phyloP scores from a whole-genome alignment of 1,140 invertebrate genomes.

The Drepana arcuata region DNA sequence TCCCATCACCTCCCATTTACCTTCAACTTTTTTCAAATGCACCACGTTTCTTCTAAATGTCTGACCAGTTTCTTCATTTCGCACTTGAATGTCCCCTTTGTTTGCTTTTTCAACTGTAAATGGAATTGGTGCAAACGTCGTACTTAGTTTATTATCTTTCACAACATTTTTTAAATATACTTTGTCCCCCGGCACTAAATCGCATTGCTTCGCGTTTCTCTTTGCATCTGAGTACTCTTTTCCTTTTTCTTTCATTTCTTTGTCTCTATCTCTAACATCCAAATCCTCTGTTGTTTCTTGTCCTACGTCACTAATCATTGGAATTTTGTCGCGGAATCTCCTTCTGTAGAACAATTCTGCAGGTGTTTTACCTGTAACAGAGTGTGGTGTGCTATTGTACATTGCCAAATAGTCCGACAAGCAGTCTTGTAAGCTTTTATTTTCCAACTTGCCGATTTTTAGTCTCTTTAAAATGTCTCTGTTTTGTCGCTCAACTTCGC shows the following conservation, averaged over 20 bases:
- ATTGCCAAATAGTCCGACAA: constrained; percentile 15
- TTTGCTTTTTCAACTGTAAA: constrained; percentile 6
- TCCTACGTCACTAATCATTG: constrained; percentile 2
- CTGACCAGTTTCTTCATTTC: constrained; percentile 9
- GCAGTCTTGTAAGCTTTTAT: constrained; percentile 12
- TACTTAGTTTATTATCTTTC: constrained; percentile 8
- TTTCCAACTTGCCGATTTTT: constrained; percentile 12
- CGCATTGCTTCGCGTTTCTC: constrained; percentile 5
- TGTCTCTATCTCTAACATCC: constrained; percentile 13
- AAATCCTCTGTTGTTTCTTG: neutral
- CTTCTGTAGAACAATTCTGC: constrained; percentile 15
- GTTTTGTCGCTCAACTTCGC: constrained; percentile 25
- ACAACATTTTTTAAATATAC: constrained; percentile 7
- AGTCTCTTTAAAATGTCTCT: constrained; percentile 18
- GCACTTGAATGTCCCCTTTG: constrained; percentile 4
- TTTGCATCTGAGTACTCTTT: constrained; percentile 7
- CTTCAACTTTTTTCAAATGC: constrained; percentile 5
- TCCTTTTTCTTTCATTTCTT: neutral
- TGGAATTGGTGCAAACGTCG: constrained; percentile 1
- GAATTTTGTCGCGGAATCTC: constrained; percentile 15
- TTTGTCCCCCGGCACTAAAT: constrained; percentile 7
- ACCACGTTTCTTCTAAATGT: constrained; percentile 5
- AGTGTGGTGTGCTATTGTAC: constrained; percentile 24
- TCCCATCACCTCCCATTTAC: constrained; percentile 1
- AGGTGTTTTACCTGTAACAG: constrained; percentile 17